These are phyloP conservation scores for Ruditapes philippinarum DNA, from an alignment of 1,140 invertebrate species.

Conservation along the genomic window DNA sequence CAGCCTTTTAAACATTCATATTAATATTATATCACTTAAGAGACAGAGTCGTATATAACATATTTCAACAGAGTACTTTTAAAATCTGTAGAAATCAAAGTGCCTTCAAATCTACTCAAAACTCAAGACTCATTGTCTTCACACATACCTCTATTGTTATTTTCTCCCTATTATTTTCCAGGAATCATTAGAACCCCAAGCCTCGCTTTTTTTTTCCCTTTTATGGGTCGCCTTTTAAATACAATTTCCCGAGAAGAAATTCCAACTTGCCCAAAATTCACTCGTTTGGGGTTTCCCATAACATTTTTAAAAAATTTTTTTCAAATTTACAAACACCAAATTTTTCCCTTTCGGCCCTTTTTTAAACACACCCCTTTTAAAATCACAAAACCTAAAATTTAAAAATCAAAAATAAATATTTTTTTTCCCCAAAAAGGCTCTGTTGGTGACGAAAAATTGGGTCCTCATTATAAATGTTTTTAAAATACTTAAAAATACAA, in stretches of 20 bases:
- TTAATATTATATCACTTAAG: no score
- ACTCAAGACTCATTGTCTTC: no score
- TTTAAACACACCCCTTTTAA: constrained; percentile 84
- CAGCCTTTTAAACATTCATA: no score
- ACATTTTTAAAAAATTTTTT: constrained; percentile 78
- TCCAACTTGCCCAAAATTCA: constrained; percentile 78
- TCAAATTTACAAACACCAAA: constrained; percentile 81
- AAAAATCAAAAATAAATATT: no score
- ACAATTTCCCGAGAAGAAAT: constrained; percentile 78
- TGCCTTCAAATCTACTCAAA: no score
- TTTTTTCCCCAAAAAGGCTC: no score
- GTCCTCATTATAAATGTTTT: no score
- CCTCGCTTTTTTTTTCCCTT: constrained; percentile 81
- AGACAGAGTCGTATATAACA: no score
- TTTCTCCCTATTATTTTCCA: constrained; percentile 79
- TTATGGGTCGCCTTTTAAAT: constrained; percentile 75
- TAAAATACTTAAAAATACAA: no score
- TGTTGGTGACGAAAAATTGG: no score
- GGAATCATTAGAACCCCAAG: constrained; percentile 80
- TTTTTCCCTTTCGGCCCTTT: constrained; percentile 79
- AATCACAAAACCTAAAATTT: constrained; percentile 77
- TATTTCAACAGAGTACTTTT: no score
- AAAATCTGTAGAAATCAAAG: no score
- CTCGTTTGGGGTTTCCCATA: constrained; percentile 75
- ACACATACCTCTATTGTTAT: constrained; percentile 82